Percentiles rank a stretch among this genome's conserved stretches.
Conservation (phyloP, 2,888 invertebrate genomes). For the Noctua janthe region DNA sequence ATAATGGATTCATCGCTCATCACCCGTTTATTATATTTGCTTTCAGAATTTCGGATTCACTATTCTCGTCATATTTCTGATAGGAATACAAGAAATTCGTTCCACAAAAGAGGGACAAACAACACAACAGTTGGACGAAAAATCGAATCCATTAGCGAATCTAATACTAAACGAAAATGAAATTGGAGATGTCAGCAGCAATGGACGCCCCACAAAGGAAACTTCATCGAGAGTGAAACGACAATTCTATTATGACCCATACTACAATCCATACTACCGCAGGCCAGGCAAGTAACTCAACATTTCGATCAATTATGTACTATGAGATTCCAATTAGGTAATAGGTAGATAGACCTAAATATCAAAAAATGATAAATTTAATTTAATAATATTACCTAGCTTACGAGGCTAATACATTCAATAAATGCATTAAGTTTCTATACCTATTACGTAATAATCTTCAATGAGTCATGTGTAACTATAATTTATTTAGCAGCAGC, state of each 20-base stretch:
- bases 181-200: conserved; percentile 63
- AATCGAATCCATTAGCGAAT: conserved; percentile 71
- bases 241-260: conserved; percentile 67
- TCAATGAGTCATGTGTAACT: background rate
- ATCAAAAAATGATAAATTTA: background rate
- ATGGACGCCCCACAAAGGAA: conserved; percentile 57
- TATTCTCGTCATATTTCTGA: conserved; percentile 59
- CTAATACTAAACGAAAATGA: conserved; percentile 70
- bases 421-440: background rate
- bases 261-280: conserved; percentile 57
- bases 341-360: background rate
- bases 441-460: background rate
- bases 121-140: conserved; percentile 56
- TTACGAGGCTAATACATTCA: conserved; percentile 8
- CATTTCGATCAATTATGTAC: background rate
- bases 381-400: background rate
- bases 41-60: conserved; percentile 68
- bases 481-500: background rate
- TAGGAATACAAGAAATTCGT: conserved; percentile 59
- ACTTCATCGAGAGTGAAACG: conserved; percentile 73
- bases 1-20: conserved; percentile 55
- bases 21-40: conserved; percentile 37
- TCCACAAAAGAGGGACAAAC: conserved; percentile 57
- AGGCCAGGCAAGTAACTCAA: conserved; percentile 53
- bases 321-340: background rate